Conservation (phyloP, 2,888 invertebrate species). For the Parelbella ahira region DNA sequence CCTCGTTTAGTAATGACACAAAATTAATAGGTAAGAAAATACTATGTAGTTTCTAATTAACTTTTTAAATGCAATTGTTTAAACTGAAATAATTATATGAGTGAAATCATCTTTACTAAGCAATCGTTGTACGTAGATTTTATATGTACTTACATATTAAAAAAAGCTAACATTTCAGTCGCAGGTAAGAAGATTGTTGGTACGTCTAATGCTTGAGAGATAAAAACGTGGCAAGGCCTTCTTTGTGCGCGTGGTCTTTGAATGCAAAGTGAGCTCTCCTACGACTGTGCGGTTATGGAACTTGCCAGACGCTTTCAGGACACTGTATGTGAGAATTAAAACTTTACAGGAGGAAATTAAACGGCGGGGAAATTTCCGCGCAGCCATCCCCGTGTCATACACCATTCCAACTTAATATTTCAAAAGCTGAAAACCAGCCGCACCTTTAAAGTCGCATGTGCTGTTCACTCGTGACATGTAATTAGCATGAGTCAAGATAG, state of each 20-base stretch:
- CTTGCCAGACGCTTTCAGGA: slow-evolving; percentile 79
- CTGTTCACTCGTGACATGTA: too few relatives aligned
- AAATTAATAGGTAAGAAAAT: too few relatives aligned
- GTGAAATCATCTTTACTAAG: too few relatives aligned
- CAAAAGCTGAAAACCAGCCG: slow-evolving; percentile 8
- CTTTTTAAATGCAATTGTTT: too few relatives aligned
- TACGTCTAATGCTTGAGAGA: slow-evolving; percentile 69
- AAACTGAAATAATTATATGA: too few relatives aligned
- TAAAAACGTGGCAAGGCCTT: slow-evolving; percentile 71
- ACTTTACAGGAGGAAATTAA: slow-evolving; percentile 76
- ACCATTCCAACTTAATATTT: slow-evolving; percentile 20
- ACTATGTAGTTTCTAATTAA: too few relatives aligned
- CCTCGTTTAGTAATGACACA: too few relatives aligned
- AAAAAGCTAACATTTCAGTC: too few relatives aligned
- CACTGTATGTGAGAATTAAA: slow-evolving; percentile 77
- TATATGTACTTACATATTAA: too few relatives aligned
- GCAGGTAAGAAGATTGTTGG: too few relatives aligned
- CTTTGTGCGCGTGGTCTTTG: slow-evolving; percentile 79
- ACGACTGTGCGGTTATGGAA: slow-evolving; percentile 77
- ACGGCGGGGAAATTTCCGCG: slow-evolving; percentile 59
- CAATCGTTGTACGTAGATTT: too few relatives aligned
- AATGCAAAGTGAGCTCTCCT: slow-evolving; percentile 77
- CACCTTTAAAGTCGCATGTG: background rate
- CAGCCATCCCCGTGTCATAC: slow-evolving; percentile 18
- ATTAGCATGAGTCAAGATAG: too few relatives aligned